These are phyloP conservation scores for Nestor notabilis DNA, from an alignment of 2,113 vertebrate genomes.

Conservation along the genomic window DNA sequence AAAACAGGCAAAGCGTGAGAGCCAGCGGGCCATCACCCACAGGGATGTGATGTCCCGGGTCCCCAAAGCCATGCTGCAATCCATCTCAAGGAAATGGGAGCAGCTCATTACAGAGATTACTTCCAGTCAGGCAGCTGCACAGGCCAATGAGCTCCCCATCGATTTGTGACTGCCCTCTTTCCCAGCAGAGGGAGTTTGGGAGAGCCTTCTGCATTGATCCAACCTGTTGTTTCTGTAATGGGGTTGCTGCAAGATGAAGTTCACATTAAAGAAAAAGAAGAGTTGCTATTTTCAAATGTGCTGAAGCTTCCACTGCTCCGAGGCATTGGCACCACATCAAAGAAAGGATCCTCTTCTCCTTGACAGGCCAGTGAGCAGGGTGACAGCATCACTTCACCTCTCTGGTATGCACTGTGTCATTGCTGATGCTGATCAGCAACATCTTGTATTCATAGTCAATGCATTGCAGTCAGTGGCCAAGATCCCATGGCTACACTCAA, in stretches of 20 bases:
- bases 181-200: neutral
- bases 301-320: neutral
- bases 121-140: neutral
- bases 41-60: neutral
- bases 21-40: accelerated
- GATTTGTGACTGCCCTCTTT: neutral
- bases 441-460: no score
- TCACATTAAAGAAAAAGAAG: neutral
- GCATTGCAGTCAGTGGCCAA: neutral
- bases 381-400: neutral
- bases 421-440: neutral
- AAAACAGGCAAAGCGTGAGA: neutral
- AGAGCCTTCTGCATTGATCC: neutral
- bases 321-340: neutral
- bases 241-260: neutral
- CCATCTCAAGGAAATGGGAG: neutral
- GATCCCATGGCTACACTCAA: neutral
- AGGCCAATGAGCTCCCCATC: neutral
- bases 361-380: neutral
- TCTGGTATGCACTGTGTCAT: neutral
- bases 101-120: neutral
- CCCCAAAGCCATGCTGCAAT: neutral
- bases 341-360: neutral
- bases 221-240: neutral
- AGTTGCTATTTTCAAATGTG: neutral